Evolutionary conservation across 2,113 vertebrate genomes (phyloP).

Genomic region (Pholis gunnellus): DNA sequence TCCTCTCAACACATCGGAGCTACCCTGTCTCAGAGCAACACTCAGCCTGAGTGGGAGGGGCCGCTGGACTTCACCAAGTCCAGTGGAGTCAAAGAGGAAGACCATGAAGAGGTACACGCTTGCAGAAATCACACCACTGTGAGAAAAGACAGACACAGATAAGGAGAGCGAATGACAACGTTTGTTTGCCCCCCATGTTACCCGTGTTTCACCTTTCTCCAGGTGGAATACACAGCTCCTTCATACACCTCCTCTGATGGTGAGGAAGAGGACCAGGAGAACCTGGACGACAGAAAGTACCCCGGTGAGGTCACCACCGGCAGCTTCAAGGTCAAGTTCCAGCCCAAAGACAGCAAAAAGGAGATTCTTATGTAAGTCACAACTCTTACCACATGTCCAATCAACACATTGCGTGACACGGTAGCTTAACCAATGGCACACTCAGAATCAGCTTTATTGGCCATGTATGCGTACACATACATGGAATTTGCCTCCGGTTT

Average conservation of each 20-base stretch:
- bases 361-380: slow-evolving; percentile 95
- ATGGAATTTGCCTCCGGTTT: no score
- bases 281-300: slow-evolving; percentile 93
- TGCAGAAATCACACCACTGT: not conserved
- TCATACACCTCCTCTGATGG: slow-evolving; percentile 96
- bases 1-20: slow-evolving; percentile 86
- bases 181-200: not conserved
- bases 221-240: slow-evolving; percentile 91
- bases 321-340: slow-evolving; percentile 96
- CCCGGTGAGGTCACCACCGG: slow-evolving; percentile 96
- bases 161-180: not conserved
- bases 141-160: not conserved
- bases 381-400: not conserved
- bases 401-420: not conserved
- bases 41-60: slow-evolving; percentile 93
- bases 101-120: slow-evolving; percentile 90
- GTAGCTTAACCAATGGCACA: not conserved
- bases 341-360: slow-evolving; percentile 97
- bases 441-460: no score
- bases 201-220: slow-evolving; percentile 10
- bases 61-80: slow-evolving; percentile 97
- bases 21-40: slow-evolving; percentile 88
- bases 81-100: slow-evolving; percentile 91
- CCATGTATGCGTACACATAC: no score
- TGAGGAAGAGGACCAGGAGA: slow-evolving; percentile 96